These are phyloP conservation scores for Capreolus pygargus DNA, from an alignment of 2,113 vertebrate species.

Conservation along the genomic window DNA sequence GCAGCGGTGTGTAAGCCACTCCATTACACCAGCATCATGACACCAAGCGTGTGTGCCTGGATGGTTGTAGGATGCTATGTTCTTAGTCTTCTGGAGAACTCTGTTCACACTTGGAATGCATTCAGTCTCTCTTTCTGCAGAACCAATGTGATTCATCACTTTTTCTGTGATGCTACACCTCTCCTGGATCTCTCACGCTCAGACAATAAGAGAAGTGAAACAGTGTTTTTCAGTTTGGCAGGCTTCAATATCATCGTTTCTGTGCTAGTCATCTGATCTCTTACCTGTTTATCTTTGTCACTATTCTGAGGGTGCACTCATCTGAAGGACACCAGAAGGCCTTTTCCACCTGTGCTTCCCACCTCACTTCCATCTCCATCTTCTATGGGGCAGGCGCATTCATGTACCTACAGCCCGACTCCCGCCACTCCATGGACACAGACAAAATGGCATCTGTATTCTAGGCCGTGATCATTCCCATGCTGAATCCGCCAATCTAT, in stretches of 20 bases:
- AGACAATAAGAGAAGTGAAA: neutral
- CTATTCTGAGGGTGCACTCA: neutral
- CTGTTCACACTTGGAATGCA: neutral
- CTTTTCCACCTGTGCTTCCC: slow-evolving; percentile 55
- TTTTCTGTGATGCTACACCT: slow-evolving; percentile 48
- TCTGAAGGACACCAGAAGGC: slow-evolving; percentile 14
- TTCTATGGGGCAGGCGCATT: slow-evolving; percentile 27
- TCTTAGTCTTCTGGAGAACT: neutral
- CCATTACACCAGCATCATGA: neutral
- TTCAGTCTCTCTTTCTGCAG: slow-evolving; percentile 30
- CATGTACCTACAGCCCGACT: slow-evolving; percentile 55
- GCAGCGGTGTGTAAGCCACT: neutral
- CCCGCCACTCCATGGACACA: slow-evolving; percentile 42
- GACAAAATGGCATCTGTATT: too few relatives aligned
- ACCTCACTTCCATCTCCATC: slow-evolving; percentile 1
- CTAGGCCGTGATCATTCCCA: neutral
- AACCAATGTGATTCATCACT: neutral
- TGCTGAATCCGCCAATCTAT: neutral
- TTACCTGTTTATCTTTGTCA: slow-evolving; percentile 34
- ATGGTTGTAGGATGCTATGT: fast-evolving
- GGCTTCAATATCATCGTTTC: neutral
- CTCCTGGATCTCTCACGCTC: slow-evolving; percentile 44
- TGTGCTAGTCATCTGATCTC: neutral
- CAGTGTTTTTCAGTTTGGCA: slow-evolving; percentile 1
- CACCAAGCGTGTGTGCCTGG: fast-evolving